Conservation (phyloP, 2,888 invertebrate genomes). For the Tridacna gigas region DNA sequence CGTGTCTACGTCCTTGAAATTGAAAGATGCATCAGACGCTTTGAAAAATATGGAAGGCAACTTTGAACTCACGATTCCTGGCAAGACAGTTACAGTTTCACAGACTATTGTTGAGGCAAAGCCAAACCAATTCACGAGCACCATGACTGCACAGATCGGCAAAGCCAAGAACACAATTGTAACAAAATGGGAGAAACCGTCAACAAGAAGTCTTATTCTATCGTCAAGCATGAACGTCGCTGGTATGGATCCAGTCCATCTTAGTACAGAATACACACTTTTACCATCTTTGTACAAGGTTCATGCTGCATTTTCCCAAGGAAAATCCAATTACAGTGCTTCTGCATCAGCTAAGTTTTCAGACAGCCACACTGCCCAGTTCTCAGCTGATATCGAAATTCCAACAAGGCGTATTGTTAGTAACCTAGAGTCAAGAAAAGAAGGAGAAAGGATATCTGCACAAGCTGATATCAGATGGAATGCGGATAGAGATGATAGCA, state of each 20-base stretch:
- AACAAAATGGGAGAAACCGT: conserved; percentile 60
- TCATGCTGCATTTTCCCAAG: conserved; percentile 51
- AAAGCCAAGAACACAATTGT: conserved; percentile 59
- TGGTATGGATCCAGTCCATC: conserved; percentile 52
- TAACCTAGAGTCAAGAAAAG: conserved; percentile 59
- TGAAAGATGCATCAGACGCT: conserved; percentile 67
- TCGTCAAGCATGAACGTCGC: conserved; percentile 65
- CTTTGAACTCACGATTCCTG: conserved; percentile 68
- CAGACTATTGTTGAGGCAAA: conserved; percentile 66
- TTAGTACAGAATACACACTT: conserved; percentile 64
- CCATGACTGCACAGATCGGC: conserved; percentile 60
- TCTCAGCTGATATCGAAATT: conserved; percentile 60
- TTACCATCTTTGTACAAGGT: conserved; percentile 61
- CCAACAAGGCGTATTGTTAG: conserved; percentile 68
- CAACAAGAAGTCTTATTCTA: conserved; percentile 52
- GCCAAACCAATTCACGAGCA: conserved; percentile 64
- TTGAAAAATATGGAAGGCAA: conserved; percentile 63
- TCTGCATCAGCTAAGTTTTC: conserved; percentile 53
- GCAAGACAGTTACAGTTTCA: conserved; percentile 66
- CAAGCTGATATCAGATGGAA: conserved; percentile 71
- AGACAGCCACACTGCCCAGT: conserved; percentile 44
- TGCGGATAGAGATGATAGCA: conserved; percentile 67
- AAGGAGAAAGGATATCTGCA: conserved; percentile 50
- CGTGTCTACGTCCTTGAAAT: conserved; percentile 56
- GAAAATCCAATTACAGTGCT: conserved; percentile 58